These are phyloP conservation scores for Dromiciops gliroides DNA, from an alignment of 2,113 vertebrate genomes.

Conservation along the genomic window DNA sequence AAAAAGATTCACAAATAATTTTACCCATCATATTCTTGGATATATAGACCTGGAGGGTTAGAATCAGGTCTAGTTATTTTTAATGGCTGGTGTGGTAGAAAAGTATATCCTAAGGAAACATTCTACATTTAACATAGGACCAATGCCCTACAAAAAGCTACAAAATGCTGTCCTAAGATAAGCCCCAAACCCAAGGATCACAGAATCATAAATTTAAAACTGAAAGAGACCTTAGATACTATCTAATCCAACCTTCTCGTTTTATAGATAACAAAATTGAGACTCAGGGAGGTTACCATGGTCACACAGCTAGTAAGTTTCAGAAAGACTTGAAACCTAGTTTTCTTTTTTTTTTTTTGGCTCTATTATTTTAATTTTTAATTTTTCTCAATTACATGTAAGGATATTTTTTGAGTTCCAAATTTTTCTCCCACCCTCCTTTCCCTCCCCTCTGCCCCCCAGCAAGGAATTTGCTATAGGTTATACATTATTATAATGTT, in stretches of 20 bases:
- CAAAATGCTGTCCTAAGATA: not conserved
- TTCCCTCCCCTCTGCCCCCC: too few relatives aligned
- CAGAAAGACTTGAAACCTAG: not conserved
- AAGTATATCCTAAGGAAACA: not conserved
- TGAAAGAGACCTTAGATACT: not conserved
- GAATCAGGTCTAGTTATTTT: not conserved
- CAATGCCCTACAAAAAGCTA: constrained; percentile 25
- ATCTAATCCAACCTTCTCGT: not conserved
- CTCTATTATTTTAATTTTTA: too few relatives aligned
- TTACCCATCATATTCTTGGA: not conserved
- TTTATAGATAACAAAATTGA: not conserved
- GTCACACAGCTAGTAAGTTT: not conserved
- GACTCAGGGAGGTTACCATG: not conserved
- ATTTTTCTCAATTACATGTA: too few relatives aligned
- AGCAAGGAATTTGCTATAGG: too few relatives aligned
- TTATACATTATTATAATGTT: too few relatives aligned
- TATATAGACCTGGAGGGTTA: not conserved
- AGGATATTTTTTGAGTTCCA: too few relatives aligned
- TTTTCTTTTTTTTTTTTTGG: too few relatives aligned
- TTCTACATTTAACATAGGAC: not conserved
- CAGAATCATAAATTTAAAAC: not conserved
- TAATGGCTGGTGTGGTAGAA: not conserved
- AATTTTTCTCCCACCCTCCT: too few relatives aligned
- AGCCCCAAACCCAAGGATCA: not conserved
- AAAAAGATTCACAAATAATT: constrained; percentile 19